These are phyloP conservation scores for Aplysia californica DNA, from an alignment of 1,140 invertebrate species.

Conservation along the genomic window DNA sequence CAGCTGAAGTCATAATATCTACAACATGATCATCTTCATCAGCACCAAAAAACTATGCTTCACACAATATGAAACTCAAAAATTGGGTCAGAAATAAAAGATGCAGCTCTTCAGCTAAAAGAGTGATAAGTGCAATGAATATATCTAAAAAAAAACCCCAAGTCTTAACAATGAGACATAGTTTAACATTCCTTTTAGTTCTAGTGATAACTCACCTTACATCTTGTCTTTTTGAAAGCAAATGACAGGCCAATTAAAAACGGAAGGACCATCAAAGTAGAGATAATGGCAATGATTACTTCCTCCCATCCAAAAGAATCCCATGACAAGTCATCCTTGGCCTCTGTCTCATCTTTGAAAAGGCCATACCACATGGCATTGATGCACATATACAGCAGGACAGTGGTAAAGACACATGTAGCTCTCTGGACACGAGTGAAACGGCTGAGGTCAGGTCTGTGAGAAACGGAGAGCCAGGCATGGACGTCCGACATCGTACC, in stretches of 20 bases:
- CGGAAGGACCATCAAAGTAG: constrained; percentile 56
- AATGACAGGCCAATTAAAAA: constrained; percentile 50
- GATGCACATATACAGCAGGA: constrained; percentile 57
- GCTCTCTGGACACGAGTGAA: constrained; percentile 62
- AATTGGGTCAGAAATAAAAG: no score
- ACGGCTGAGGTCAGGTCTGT: constrained; percentile 54
- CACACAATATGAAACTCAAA: no score
- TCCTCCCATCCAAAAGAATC: constrained; percentile 57
- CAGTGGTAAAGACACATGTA: constrained; percentile 57
- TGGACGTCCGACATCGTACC: constrained; percentile 54
- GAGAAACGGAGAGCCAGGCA: constrained; percentile 59
- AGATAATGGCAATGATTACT: constrained; percentile 54
- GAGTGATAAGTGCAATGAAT: no score
- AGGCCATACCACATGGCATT: constrained; percentile 64
- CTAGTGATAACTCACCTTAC: no score
- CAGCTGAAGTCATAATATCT: no score
- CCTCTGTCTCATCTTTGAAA: constrained; percentile 40
- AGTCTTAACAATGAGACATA: no score
- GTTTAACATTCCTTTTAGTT: no score
- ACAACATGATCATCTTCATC: no score
- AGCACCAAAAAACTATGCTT: no score
- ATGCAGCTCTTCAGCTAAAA: no score
- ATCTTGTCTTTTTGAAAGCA: constrained; percentile 57
- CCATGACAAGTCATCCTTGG: constrained; percentile 13
- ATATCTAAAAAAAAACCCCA: no score